Base-by-base conservation (phyloP, 2,113 vertebrate genomes). In the Heteronetta atricapilla region DNA sequence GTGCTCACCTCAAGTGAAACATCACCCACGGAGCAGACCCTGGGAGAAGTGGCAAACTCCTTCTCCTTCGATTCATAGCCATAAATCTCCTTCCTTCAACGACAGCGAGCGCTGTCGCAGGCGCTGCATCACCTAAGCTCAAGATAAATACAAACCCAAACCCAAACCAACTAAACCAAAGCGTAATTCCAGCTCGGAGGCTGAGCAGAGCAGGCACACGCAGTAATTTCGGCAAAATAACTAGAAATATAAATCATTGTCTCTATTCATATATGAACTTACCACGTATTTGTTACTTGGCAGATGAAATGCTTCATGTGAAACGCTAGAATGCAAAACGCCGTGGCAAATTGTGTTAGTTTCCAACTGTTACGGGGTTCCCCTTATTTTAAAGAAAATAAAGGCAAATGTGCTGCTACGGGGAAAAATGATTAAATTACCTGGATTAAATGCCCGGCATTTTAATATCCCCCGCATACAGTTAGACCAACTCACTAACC, bases 21-120 rank as follows among this genome's bases (percentile, higher is more conserved):
- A 29, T 31, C 4, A 2, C 2, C 0, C 0, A 1, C 5, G 64
- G 80, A 34, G 12, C 44, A 67, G 66, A 8, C 12, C 72, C 1
- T 52, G 81, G 72, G 46, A 53, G 69, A 48, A 50, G 5, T 0
- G 31, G 52, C 56, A 74, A 93, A 40, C 25, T 18, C 21, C 55
- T 40, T 17, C 40, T 56, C 26, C 50, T 46, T 67, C 59, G 68
- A 22, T 11, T 58, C 8, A 1, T 2, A 56, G 70, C 16, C 6
- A 69, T 33, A 46, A 70, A 93, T 74, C 76, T 77, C 60, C 15
- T 36, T 46, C 68, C 50, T 90, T 52, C 66, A 59, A 9, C 40
- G 86, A 58, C 21, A 90, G 77, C 1, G 42, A 66, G 38, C 63
- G 85, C 48, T 82, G 0, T 14, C 44, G 44, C 46, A 66, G 75